Evolutionary conservation across 2,888 invertebrate species (phyloP), one percentile per base, ranked within the genome.

Genomic region (Tetragnatha montana): DNA sequence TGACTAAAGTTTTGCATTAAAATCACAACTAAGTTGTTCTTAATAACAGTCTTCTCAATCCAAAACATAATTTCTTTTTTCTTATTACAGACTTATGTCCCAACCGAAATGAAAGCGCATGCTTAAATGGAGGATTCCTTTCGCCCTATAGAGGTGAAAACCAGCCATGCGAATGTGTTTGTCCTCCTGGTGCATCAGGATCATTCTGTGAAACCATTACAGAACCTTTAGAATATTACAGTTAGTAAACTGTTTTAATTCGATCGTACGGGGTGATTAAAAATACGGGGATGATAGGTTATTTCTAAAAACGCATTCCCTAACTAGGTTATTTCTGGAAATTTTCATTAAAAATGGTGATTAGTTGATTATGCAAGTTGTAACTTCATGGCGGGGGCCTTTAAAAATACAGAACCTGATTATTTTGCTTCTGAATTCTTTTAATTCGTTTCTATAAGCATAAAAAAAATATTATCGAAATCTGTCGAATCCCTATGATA

Each of bases 91-190:
- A 60, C 12, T 49, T 68, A 8, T 91, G 91, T 80, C 91, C 91
- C 7, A 91, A 91, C 51, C 51, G 35, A 4, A 81, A 87, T 14
- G 73, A 78, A 10, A 85, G 83, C 8, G 22, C 22, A 60, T 92
- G 92, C 68, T 71, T 73, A 22, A 92, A 92, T 69, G 91, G 82
- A 47, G 92, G 91, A 19, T 92, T 88, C 73, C 60, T 92, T 22
- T 89, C 86, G 4, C 89, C 91, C 17, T 90, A 85, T 14, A 14
- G 91, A 21, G 79, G 75, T 1, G 83, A 90, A 69, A 60, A 50
- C 8, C 50, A 81, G 14, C 83, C 88, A 10, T 92, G 91, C 69
- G 14, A 68, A 19, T 92, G 92, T 76, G 87, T 89, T 7, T 92
- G 91, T 79, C 91, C 91, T 21, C 91, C 92, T 6, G 87, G 81